These are phyloP conservation scores for Dendrolimus punctatus DNA, from an alignment of 1,140 invertebrate genomes.

Conservation along the genomic window DNA sequence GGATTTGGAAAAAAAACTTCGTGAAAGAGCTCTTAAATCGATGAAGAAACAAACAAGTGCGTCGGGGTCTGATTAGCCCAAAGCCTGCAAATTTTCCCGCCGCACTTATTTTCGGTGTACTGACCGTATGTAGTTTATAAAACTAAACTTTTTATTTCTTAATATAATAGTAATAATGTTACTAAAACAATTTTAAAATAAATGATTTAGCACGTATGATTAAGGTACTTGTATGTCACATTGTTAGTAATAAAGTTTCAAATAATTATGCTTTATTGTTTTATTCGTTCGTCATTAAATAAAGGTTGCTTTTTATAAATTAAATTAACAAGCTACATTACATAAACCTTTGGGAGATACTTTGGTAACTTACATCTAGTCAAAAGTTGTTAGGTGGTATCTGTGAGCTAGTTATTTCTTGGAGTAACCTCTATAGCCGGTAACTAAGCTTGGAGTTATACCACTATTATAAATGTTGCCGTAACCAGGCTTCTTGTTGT, in stretches of 20 bases:
- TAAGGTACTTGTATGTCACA: conserved; percentile 47
- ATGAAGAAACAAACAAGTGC: conserved; percentile 74
- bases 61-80: conserved; percentile 59
- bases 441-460: conserved; percentile 53
- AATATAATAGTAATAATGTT: neutral
- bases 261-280: conserved; percentile 7
- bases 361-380: conserved; percentile 30
- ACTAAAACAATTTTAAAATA: conserved; percentile 22
- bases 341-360: conserved; percentile 32
- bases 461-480: conserved; percentile 52
- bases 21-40: conserved; percentile 86
- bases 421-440: conserved; percentile 58
- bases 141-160: neutral
- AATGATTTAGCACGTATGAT: conserved; percentile 41
- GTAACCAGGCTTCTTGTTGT: conserved; percentile 30
- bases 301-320: neutral
- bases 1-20: conserved; percentile 87
- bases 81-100: conserved; percentile 5
- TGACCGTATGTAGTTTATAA: neutral
- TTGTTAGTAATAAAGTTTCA: conserved; percentile 58
- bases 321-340: conserved; percentile 5
- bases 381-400: conserved; percentile 2
- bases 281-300: neutral
- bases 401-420: conserved; percentile 24
- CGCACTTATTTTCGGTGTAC: conserved; percentile 9